A percentile compares a stretch with the other conserved stretches of the same genome.
These are phyloP conservation scores for Platycheirus albimanus DNA, from an alignment of 2,888 invertebrate species.

Conservation along the genomic window DNA sequence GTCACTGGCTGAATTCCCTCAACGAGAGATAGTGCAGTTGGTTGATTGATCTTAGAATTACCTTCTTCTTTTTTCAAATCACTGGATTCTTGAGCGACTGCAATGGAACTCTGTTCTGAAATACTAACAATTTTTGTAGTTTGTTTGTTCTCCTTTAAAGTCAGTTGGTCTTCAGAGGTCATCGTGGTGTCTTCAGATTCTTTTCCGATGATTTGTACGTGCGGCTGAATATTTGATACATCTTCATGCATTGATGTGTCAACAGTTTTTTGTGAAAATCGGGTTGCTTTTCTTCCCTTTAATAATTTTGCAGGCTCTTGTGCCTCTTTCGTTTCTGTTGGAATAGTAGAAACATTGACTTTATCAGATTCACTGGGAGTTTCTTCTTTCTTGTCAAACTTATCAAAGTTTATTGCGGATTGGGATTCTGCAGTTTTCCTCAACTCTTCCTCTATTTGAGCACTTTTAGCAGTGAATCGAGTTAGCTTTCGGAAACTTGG, in stretches of 20 bases:
- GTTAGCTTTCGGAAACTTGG: slow-evolving; percentile 1
- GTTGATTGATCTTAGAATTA: too few relatives aligned
- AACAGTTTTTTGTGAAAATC: not conserved
- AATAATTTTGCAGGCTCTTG: not conserved
- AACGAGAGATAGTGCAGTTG: too few relatives aligned
- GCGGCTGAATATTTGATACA: not conserved
- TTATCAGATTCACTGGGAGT: not conserved
- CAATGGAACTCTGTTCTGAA: too few relatives aligned
- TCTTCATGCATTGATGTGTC: not conserved
- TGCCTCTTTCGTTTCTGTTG: not conserved
- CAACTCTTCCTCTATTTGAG: not conserved
- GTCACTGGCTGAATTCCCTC: too few relatives aligned
- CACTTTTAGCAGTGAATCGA: slow-evolving; percentile 1
- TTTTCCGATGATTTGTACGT: not conserved
- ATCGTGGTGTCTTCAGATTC: too few relatives aligned
- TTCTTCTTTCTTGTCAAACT: too few relatives aligned
- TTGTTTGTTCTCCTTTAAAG: too few relatives aligned
- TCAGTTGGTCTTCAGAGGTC: too few relatives aligned
- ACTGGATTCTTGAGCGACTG: too few relatives aligned
- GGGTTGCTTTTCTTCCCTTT: not conserved
- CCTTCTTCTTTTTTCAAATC: too few relatives aligned
- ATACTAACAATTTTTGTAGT: too few relatives aligned
- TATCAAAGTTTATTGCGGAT: not conserved
- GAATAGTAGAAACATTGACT: not conserved
- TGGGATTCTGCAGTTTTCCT: not conserved